Conservation (phyloP, 2,113 vertebrate genomes). For the Atlantisia rogersi region DNA sequence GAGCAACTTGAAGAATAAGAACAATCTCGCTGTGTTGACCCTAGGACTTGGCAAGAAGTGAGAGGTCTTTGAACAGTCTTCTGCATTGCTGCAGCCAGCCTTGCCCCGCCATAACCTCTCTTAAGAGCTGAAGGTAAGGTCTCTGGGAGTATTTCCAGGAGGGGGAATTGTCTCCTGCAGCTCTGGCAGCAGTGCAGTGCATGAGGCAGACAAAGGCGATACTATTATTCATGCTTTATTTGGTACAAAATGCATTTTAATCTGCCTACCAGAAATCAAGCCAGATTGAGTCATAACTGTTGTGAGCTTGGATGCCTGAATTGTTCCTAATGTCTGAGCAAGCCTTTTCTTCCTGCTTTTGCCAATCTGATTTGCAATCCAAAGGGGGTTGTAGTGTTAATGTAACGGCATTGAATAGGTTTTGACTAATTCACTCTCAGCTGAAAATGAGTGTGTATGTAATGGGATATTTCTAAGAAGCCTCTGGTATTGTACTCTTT, state of each 20-base stretch:
- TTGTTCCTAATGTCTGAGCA: constrained; percentile 5
- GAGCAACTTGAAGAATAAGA: not conserved
- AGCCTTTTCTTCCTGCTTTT: constrained; percentile 11
- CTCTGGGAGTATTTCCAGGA: not conserved
- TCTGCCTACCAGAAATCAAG: constrained; percentile 12
- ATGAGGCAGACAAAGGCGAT: not conserved
- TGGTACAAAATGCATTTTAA: constrained; percentile 23
- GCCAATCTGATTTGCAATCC: not conserved
- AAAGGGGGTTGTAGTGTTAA: not conserved
- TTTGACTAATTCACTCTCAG: not conserved
- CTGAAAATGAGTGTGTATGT: not conserved
- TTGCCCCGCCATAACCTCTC: not conserved
- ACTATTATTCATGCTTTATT: constrained; percentile 6
- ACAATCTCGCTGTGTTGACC: not conserved
- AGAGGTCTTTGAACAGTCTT: not conserved
- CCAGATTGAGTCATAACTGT: not conserved
- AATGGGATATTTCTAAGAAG: constrained; percentile 45
- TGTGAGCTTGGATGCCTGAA: not conserved
- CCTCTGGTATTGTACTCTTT: not conserved
- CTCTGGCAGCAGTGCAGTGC: not conserved
- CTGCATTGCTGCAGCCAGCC: not conserved
- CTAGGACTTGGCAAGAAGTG: not conserved
- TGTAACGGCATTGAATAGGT: not conserved
- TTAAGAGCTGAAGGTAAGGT: not conserved
- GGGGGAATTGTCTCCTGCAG: not conserved